Base-by-base conservation (phyloP, 1,140 invertebrate genomes). In the Chrysoperla carnea region DNA sequence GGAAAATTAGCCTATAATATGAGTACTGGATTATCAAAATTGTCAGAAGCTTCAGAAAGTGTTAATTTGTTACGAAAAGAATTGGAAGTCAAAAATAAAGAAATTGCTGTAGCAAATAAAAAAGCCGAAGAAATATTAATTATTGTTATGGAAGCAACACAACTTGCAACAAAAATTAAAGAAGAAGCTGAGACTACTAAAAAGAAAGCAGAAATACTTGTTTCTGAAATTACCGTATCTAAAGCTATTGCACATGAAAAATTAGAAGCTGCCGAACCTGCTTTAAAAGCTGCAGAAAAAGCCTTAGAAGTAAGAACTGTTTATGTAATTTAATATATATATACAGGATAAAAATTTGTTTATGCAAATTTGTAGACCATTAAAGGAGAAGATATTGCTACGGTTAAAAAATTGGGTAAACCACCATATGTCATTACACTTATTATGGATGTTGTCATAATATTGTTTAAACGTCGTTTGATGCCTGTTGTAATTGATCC, bases 351-450 rank as follows among this genome's bases (percentile, higher is more conserved):
- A n/a, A 12, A 6, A 37, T 43, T 36, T 38, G 40, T 39, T 8
- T 35, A 7, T 41, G 39, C 49, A 46, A 13, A 27, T 27, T 15
- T 57, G 12, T 52, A 83, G 73, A 90, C 85, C 1, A 91, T 91
- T 50, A 88, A 84, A 69, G 73, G 81, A 2, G 68, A 72, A 28
- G 86, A 91, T 65, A 92, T 91, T 54, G 75, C 85, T 0, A 89
- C 84, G 1, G 85, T 91, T 4, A 65, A 84, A 53, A 89, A 88
- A 64, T 60, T 91, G 29, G 83, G 79, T 6, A 88, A 87, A 53
- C 87, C 87, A 0, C 87, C 87, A 7, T 84, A 84, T 63, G 66
- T 92, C 5, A 89, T 90, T 52, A 84, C 80, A 36, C 61, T 88
- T 4, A 90, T 92, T 55, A 89, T 92, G 85, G 87, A 92, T 52